phyloP scores from a whole-genome alignment of 2,797 vertebrate species.

The Denticeps clupeoides region DNA sequence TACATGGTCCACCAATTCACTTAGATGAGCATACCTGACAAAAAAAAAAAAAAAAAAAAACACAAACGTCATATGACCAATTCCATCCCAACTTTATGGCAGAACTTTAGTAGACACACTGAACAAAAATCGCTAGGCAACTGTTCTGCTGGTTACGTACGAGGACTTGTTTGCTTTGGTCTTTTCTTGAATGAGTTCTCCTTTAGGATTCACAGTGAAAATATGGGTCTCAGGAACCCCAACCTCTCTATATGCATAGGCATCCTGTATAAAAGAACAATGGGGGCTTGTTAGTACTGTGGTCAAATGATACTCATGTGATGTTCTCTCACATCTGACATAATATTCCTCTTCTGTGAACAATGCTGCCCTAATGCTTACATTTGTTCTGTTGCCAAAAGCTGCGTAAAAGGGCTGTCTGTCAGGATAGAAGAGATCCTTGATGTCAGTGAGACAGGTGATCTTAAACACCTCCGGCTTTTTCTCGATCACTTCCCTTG shows the following conservation, averaged over 20 bases:
- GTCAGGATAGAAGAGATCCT: slow-evolving; percentile 66
- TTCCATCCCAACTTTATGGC: no score
- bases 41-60: slow-evolving; percentile 1
- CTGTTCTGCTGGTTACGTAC: slow-evolving; percentile 52
- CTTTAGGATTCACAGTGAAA: slow-evolving; percentile 89
- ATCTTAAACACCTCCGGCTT: slow-evolving; percentile 92
- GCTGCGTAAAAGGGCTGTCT: slow-evolving; percentile 78
- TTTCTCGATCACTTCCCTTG: slow-evolving; percentile 92
- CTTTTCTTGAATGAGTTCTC: slow-evolving; percentile 82
- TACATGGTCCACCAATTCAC: slow-evolving; percentile 79
- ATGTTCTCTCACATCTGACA: no score
- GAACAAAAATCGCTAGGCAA: no score
- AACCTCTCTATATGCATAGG: slow-evolving; percentile 76
- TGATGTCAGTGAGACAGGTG: slow-evolving; percentile 80
- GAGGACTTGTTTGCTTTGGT: slow-evolving; percentile 78
- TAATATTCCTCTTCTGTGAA: no score
- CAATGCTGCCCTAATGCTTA: no score
- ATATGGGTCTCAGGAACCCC: slow-evolving; percentile 72
- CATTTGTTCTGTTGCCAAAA: slow-evolving; percentile 84
- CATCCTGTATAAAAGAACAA: slow-evolving; percentile 62
- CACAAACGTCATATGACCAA: no score
- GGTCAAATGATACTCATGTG: no score
- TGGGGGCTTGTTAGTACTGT: no score
- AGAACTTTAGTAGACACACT: no score
- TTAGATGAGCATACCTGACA: slow-evolving; percentile 71